phyloP scores from a whole-genome alignment of 2,797 vertebrate species.

The Furcifer pardalis region DNA sequence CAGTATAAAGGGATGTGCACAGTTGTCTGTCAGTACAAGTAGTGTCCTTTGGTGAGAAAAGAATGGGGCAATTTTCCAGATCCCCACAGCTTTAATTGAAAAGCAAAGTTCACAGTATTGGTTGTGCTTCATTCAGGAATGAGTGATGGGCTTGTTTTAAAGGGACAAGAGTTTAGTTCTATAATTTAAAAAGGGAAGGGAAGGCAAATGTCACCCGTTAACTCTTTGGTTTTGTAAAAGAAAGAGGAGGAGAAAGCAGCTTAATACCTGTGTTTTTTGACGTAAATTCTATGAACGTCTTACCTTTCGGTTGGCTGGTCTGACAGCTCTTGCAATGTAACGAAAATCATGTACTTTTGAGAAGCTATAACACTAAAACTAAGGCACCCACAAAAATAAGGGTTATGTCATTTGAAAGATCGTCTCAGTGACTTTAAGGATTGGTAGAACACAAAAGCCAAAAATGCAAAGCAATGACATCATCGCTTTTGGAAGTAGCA shows the following conservation, averaged over 20 bases:
- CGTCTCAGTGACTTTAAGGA: too few relatives aligned
- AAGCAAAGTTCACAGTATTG: neutral
- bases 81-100: constrained; percentile 10
- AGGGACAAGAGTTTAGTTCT: neutral
- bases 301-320: too few relatives aligned
- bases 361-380: too few relatives aligned
- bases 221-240: neutral
- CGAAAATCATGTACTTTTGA: too few relatives aligned
- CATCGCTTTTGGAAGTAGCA: too few relatives aligned
- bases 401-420: too few relatives aligned
- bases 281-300: too few relatives aligned
- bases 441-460: too few relatives aligned
- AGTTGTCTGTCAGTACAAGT: neutral
- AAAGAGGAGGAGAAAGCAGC: too few relatives aligned
- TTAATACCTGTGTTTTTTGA: neutral
- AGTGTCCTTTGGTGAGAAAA: neutral
- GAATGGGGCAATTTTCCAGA: constrained; percentile 21
- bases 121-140: neutral
- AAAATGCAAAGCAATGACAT: too few relatives aligned
- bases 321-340: too few relatives aligned
- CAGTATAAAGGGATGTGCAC: constrained; percentile 3
- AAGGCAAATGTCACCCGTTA: neutral
- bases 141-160: neutral
- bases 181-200: neutral
- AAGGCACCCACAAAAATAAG: too few relatives aligned